Percentiles rank a stretch among this genome's conserved stretches.
These are phyloP conservation scores for Pogonophryne albipinna DNA, from an alignment of 2,797 vertebrate genomes.

Conservation along the genomic window DNA sequence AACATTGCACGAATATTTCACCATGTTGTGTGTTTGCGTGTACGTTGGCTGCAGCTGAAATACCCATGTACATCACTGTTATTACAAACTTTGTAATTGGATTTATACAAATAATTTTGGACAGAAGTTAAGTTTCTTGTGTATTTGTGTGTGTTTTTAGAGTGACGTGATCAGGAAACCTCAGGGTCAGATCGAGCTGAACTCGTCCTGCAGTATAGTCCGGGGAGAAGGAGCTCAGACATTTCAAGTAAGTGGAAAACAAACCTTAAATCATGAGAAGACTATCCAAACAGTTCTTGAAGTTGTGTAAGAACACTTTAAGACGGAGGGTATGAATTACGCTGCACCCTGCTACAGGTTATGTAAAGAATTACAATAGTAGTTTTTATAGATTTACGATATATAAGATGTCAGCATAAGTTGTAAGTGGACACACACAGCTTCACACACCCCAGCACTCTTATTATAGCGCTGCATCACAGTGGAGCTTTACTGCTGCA, in stretches of 20 bases:
- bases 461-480: constrained; percentile 30
- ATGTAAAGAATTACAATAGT: neutral
- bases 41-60: constrained; percentile 14
- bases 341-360: neutral
- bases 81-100: neutral
- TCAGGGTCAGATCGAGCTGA: constrained; percentile 94
- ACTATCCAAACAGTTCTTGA: neutral
- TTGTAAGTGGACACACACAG: neutral
- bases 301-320: neutral
- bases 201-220: constrained; percentile 90
- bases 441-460: neutral
- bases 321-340: neutral
- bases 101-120: neutral
- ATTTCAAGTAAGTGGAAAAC: constrained; percentile 88
- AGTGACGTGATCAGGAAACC: constrained; percentile 95
- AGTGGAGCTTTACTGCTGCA: constrained; percentile 49
- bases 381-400: neutral
- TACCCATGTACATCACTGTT: neutral
- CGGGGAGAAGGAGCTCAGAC: constrained; percentile 93
- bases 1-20: constrained; percentile 48
- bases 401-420: neutral
- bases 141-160: constrained; percentile 69
- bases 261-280: neutral
- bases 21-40: constrained; percentile 3
- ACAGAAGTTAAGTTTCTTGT: neutral